These are phyloP conservation scores for Macrophya annulata DNA, from an alignment of 2,888 invertebrate genomes.

Conservation along the genomic window DNA sequence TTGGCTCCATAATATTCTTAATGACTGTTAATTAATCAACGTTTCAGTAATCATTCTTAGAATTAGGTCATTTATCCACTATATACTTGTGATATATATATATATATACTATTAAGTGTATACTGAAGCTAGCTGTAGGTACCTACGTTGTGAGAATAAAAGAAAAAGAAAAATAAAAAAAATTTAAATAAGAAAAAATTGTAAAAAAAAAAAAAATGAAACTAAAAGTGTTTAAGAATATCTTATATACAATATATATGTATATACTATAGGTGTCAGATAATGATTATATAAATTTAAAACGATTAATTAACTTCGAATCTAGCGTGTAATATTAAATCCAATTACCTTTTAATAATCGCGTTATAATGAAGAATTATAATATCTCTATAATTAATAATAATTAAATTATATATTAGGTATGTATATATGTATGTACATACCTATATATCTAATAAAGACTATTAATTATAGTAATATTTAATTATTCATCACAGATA, in stretches of 20 bases:
- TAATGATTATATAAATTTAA: conserved; percentile 2
- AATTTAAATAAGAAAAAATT: too few relatives aligned
- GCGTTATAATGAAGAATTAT: neutral
- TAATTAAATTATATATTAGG: neutral
- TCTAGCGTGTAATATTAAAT: neutral
- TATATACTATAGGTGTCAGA: neutral
- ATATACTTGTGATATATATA: too few relatives aligned
- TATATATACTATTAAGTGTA: neutral
- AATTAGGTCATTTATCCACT: conserved; percentile 23
- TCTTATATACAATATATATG: neutral
- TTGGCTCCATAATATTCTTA: conserved; percentile 39
- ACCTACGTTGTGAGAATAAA: neutral
- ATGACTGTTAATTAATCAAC: conserved; percentile 40
- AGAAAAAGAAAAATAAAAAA: neutral
- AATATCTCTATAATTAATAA: neutral
- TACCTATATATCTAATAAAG: too few relatives aligned
- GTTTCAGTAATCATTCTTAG: conserved; percentile 36
- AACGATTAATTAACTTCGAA: conserved; percentile 26
- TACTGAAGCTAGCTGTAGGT: neutral
- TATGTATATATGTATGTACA: too few relatives aligned
- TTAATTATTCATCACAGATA: too few relatives aligned
- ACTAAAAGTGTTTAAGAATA: neutral
- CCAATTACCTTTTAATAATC: neutral
- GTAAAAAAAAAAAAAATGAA: too few relatives aligned
- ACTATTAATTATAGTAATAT: too few relatives aligned